These are phyloP conservation scores for Leguminivora glycinivorella DNA, from an alignment of 1,140 invertebrate species.

Conservation along the genomic window DNA sequence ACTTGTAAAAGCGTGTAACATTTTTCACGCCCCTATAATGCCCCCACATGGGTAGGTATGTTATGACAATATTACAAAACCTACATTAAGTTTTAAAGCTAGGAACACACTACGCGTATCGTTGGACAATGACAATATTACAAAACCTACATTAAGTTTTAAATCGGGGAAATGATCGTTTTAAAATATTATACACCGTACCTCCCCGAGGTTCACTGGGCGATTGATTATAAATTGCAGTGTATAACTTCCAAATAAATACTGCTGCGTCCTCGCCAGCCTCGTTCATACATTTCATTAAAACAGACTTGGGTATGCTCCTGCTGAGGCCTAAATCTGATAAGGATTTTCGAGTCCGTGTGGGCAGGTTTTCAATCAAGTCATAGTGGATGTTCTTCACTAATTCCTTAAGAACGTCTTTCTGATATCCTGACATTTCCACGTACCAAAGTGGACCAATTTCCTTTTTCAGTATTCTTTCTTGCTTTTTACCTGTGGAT, in stretches of 20 bases:
- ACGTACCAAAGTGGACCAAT: constrained; percentile 62
- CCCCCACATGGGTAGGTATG: too few species aligned
- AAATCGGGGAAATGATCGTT: too few species aligned
- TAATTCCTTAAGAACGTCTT: constrained; percentile 47
- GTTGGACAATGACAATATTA: too few species aligned
- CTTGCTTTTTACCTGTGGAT: constrained; percentile 42
- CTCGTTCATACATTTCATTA: constrained; percentile 60
- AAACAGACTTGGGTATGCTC: constrained; percentile 46
- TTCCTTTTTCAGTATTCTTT: constrained; percentile 49
- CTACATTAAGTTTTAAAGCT: too few species aligned
- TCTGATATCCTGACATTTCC: constrained; percentile 58
- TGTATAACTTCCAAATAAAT: constrained; percentile 67
- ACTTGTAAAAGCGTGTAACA: too few species aligned
- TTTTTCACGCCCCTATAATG: too few species aligned
- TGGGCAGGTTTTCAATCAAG: constrained; percentile 59
- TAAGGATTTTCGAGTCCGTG: constrained; percentile 51
- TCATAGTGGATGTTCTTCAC: constrained; percentile 65
- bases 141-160: too few species aligned
- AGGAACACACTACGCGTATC: too few species aligned
- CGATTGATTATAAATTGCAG: constrained; percentile 53
- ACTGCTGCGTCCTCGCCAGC: constrained; percentile 59
- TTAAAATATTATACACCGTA: constrained; percentile 28
- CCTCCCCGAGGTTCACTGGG: constrained; percentile 53
- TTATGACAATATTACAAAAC: too few species aligned
- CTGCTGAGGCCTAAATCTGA: constrained; percentile 62